These are phyloP conservation scores for Otis tarda DNA, from an alignment of 2,113 vertebrate species.

Conservation along the genomic window DNA sequence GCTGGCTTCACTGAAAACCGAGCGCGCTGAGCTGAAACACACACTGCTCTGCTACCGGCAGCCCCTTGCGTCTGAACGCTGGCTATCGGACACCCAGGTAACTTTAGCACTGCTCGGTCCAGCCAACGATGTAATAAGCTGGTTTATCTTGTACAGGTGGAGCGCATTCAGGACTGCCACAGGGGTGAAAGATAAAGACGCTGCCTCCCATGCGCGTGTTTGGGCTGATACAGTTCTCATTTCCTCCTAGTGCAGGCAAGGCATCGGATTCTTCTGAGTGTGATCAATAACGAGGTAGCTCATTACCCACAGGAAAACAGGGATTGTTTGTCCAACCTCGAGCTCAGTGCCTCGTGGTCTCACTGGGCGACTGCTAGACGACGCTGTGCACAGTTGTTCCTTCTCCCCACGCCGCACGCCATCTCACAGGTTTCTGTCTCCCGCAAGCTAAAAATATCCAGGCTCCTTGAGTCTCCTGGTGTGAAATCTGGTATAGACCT, in stretches of 20 bases:
- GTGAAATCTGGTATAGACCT: neutral
- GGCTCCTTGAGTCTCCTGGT: neutral
- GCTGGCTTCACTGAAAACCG: neutral
- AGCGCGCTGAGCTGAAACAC: neutral
- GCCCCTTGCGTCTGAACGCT: neutral
- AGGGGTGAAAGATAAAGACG: neutral
- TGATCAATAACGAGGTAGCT: neutral
- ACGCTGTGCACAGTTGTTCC: neutral
- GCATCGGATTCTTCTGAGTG: fast-evolving
- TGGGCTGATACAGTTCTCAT: fast-evolving
- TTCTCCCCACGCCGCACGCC: fast-evolving
- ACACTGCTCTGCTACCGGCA: neutral
- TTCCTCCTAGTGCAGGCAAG: neutral
- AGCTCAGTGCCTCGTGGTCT: neutral
- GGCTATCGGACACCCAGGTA: neutral
- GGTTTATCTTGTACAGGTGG: neutral
- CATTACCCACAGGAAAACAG: neutral
- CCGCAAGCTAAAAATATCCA: neutral
- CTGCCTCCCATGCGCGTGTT: fast-evolving
- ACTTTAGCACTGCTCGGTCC: neutral
- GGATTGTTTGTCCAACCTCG: neutral
- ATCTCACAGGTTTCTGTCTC: neutral
- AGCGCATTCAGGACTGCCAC: fast-evolving
- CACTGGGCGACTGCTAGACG: neutral
- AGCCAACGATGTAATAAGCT: neutral